A percentile compares a stretch with the other conserved stretches of the same genome.
phyloP scores from a whole-genome alignment of 2,797 vertebrate species.

The Lateolabrax maculatus region DNA sequence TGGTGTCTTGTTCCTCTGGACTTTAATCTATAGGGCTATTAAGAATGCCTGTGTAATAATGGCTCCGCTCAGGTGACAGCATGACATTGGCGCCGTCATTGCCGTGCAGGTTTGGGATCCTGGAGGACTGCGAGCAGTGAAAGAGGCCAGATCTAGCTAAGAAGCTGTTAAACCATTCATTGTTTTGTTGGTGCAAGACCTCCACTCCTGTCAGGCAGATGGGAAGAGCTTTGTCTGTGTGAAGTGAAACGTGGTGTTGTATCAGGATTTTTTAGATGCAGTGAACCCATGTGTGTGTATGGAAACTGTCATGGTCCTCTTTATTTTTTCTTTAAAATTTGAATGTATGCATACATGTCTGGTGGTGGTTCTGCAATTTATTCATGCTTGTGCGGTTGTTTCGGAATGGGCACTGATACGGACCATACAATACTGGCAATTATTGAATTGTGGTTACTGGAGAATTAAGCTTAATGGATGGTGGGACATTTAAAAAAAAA shows the following conservation, averaged over 20 bases:
- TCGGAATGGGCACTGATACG: neutral
- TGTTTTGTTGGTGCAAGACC: slow-evolving; percentile 32
- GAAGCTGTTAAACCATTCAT: slow-evolving; percentile 23
- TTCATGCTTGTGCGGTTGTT: neutral
- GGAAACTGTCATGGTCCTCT: neutral
- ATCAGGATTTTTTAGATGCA: neutral
- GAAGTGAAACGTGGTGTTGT: neutral
- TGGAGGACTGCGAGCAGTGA: slow-evolving; percentile 37
- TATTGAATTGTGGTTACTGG: neutral
- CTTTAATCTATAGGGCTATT: slow-evolving; percentile 86
- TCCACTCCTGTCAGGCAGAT: slow-evolving; percentile 16
- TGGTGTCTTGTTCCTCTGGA: slow-evolving; percentile 83
- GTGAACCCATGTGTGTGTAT: neutral
- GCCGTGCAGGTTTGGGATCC: slow-evolving; percentile 55
- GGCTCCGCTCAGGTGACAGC: slow-evolving; percentile 79
- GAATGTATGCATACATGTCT: slow-evolving; percentile 4
- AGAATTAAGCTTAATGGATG: neutral
- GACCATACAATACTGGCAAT: neutral
- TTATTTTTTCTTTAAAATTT: neutral
- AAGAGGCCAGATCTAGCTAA: slow-evolving; percentile 30
- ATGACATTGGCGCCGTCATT: slow-evolving; percentile 81
- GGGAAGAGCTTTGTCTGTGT: slow-evolving; percentile 19
- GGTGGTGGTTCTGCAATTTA: neutral
- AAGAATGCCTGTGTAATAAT: slow-evolving; percentile 82
- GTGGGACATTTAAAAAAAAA: neutral